Evolutionary conservation across 2,888 invertebrate genomes (phyloP).

Genomic region (Phengaris arion): DNA sequence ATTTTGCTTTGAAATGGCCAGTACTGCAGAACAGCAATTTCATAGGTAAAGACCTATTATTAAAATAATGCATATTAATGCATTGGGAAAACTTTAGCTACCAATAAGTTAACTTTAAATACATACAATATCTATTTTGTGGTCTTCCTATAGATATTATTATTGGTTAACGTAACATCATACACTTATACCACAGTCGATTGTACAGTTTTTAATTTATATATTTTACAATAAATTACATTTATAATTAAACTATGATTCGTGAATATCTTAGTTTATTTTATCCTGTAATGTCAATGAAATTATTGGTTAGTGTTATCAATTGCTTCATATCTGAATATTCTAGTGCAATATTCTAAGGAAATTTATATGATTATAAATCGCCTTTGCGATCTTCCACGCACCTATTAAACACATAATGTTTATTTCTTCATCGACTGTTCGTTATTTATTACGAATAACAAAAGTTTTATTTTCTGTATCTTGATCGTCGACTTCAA

Average conservation of each 20-base stretch:
- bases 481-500: constrained; percentile 36
- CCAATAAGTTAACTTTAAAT: neutral
- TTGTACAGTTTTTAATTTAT: neutral
- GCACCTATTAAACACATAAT: constrained; percentile 37
- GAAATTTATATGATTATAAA: constrained; percentile 40
- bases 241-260: constrained; percentile 2
- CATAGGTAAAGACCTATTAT: too few species aligned
- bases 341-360: constrained; percentile 38
- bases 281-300: constrained; percentile 19
- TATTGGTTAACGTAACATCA: neutral
- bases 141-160: constrained; percentile 12
- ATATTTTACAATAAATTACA: constrained; percentile 21
- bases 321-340: constrained; percentile 37
- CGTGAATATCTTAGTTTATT: constrained; percentile 10
- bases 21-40: too few species aligned
- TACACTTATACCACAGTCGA: neutral
- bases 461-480: constrained; percentile 56
- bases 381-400: constrained; percentile 38
- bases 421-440: constrained; percentile 41
- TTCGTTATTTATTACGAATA: constrained; percentile 61
- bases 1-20: too few species aligned
- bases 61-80: neutral
- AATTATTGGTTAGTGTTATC: constrained; percentile 28
- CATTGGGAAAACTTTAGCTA: neutral
- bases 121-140: constrained; percentile 17